A percentile compares a stretch with the other conserved stretches of the same genome.
Evolutionary conservation across 2,888 invertebrate genomes (phyloP).

Genomic region (Lasiommata megera): DNA sequence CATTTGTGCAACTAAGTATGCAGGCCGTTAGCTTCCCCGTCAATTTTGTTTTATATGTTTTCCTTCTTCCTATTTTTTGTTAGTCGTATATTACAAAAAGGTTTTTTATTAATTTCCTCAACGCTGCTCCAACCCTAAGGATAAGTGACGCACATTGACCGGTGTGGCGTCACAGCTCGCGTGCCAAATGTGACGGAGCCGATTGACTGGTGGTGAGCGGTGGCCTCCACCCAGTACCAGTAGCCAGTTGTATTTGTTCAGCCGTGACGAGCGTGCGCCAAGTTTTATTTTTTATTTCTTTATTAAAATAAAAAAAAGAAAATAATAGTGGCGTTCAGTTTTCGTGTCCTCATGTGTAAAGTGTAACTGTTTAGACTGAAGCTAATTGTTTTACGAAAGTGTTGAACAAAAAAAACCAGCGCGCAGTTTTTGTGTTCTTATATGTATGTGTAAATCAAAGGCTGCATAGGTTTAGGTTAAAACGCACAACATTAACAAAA

Average conservation of each 20-base stretch:
- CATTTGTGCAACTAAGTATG: neutral
- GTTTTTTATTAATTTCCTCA: slow-evolving; percentile 1
- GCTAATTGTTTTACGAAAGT: neutral
- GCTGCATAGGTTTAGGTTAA: neutral
- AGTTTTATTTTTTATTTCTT: slow-evolving; percentile 11
- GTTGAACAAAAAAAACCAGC: neutral
- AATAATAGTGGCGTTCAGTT: slow-evolving; percentile 12
- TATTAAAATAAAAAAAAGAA: neutral
- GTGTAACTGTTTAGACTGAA: neutral
- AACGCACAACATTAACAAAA: neutral
- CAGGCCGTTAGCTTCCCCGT: neutral
- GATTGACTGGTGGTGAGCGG: slow-evolving; percentile 7
- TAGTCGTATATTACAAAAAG: neutral
- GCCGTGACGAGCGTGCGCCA: slow-evolving; percentile 25
- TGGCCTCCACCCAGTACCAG: slow-evolving; percentile 16
- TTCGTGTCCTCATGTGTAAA: slow-evolving; percentile 2
- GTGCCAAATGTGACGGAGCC: slow-evolving; percentile 21
- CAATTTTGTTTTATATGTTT: neutral
- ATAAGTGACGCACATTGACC: slow-evolving; percentile 38
- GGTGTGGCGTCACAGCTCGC: slow-evolving; percentile 45
- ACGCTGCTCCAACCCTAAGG: slow-evolving; percentile 24
- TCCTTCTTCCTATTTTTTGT: neutral
- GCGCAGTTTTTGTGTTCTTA: neutral
- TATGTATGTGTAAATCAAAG: slow-evolving; percentile 1
- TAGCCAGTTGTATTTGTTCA: slow-evolving; percentile 16